Base-by-base conservation (phyloP, 1,140 invertebrate genomes). In the Hesperophylax magnus region DNA sequence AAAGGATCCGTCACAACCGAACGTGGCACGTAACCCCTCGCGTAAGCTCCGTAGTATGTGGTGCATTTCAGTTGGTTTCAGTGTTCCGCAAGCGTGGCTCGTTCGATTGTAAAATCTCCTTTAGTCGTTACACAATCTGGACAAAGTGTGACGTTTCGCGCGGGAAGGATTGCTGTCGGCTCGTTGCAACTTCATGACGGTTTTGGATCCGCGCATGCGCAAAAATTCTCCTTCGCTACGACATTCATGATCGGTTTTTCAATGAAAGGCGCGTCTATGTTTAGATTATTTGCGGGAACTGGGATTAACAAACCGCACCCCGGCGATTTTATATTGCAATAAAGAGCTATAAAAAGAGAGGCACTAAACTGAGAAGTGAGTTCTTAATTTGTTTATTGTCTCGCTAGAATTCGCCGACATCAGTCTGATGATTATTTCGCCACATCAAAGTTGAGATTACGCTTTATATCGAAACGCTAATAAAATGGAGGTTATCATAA, bases 371-470 rank as follows among this genome's bases (percentile, higher is more conserved):
- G 63, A 67, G 24, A n/a, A 47, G 39, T 27, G 63, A 22, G 63
- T 27, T 67, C 63, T 31, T 67, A 22, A 17, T 67, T 31, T 67
- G 27, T 67, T 67, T 67, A 27, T 17, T 17, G 63, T 67, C 24
- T 31, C n/a, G 22, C 9, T 67, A 27, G 14, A 67, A 67, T 67
- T 31, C 27, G 67, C n/a, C 39, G 39, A 24, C 67, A 52, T 47
- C 14, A 47, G 61, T 20, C n/a, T 67, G n/a, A 52, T 9, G 39
- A 52, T 52, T 15, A 71, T 71, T 52, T 22, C 14, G 47, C 39
- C 31, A 47, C 67, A 71, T 71, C 39, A 71, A 65, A 65, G 61
- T n/a, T 18, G 20, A 69, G 65, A 69, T 65, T 65, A 65, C 61
- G 61, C 18, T 58, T 58, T 58, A 58, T 24, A 24, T 47, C 61